phyloP scores from a whole-genome alignment of 2,888 invertebrate genomes.

The Trilocha varians region DNA sequence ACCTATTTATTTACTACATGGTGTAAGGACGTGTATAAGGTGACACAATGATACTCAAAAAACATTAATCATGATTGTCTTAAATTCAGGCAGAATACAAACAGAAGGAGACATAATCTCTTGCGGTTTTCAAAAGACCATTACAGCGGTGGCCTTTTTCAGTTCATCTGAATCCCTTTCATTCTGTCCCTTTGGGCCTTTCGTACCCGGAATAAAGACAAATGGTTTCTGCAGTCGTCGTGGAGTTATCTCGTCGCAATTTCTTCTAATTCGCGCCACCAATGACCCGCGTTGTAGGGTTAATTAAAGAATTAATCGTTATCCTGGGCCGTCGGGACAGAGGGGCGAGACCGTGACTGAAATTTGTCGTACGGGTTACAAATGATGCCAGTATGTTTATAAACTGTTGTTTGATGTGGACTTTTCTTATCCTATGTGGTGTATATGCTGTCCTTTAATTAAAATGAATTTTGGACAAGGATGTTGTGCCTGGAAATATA shows the following conservation, averaged over 20 bases:
- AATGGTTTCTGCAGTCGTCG: slow-evolving; percentile 34
- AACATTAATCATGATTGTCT: too few species aligned
- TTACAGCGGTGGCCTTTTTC: neutral
- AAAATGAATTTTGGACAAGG: too few species aligned
- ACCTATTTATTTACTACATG: too few species aligned
- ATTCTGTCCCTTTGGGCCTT: slow-evolving; percentile 3
- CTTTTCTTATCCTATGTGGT: neutral
- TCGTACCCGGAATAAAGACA: slow-evolving; percentile 39
- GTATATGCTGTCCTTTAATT: neutral
- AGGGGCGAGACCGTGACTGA: slow-evolving; percentile 2
- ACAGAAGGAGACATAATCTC: neutral
- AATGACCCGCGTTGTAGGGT: slow-evolving; percentile 41
- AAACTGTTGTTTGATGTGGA: neutral
- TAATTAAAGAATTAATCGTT: slow-evolving; percentile 64
- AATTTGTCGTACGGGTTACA: slow-evolving; percentile 5
- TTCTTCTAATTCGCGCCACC: slow-evolving; percentile 53
- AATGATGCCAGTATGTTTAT: slow-evolving; percentile 1
- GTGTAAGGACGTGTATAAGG: too few species aligned
- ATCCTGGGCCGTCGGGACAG: slow-evolving; percentile 17
- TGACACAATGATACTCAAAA: too few species aligned
- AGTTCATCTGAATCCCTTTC: neutral
- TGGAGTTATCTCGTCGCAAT: slow-evolving; percentile 46
- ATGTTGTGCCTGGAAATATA: too few species aligned
- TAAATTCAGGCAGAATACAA: neutral
- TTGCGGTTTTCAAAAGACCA: neutral